Evolutionary conservation across 2,888 invertebrate species (phyloP).

Genomic region (Acrocyrtus sp.): DNA sequence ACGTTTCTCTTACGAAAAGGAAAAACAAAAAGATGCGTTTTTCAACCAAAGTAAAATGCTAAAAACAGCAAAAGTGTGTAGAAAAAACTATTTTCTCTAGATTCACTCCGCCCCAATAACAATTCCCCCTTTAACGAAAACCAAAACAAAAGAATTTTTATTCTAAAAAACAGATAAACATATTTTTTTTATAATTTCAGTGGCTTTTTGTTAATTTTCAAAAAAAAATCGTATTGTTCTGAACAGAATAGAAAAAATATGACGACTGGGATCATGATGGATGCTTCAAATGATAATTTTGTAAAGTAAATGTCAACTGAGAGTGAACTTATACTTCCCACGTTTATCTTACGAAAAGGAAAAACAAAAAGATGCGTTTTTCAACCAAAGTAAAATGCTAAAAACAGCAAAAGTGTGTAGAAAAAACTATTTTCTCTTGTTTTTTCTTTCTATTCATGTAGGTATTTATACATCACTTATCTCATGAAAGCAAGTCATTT

Average conservation of each 20-base stretch:
- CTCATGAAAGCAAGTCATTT: no score
- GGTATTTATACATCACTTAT: background rate
- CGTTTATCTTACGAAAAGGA: background rate
- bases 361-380: background rate
- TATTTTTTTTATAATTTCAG: no score
- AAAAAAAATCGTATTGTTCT: no score
- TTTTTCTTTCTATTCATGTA: no score
- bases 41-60: background rate
- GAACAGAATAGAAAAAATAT: no score
- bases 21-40: background rate
- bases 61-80: background rate
- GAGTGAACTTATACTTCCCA: background rate
- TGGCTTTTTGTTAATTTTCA: no score
- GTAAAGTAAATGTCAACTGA: no score
- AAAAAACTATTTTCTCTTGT: background rate
- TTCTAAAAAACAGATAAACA: no score
- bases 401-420: background rate
- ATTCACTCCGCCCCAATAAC: background rate
- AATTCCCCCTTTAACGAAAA: no score
- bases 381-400: background rate
- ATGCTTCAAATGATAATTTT: no score
- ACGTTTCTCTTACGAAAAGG: background rate
- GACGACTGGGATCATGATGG: no score
- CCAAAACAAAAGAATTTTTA: no score
- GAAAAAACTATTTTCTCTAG: background rate